phyloP scores from a whole-genome alignment of 2,113 vertebrate genomes.

The Rhabdornis inornatus region DNA sequence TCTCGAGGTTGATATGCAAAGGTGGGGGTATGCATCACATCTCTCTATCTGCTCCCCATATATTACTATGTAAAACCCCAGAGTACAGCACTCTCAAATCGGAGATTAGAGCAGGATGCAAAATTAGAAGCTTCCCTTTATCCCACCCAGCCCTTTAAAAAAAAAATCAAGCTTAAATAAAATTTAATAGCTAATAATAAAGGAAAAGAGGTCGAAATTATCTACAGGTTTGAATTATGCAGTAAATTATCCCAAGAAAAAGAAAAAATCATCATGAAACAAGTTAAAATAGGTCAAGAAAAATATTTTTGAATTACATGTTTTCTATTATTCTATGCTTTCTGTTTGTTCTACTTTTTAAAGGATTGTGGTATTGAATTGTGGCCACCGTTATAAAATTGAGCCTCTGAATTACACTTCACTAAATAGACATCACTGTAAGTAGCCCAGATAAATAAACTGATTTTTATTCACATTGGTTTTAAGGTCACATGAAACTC shows the following conservation, averaged over 20 bases:
- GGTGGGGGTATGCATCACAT: not conserved
- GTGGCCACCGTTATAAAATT: not conserved
- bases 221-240: not conserved
- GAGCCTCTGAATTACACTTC: not conserved
- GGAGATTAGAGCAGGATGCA: slow-evolving; percentile 1
- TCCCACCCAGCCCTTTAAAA: not conserved
- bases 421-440: not conserved
- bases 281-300: not conserved
- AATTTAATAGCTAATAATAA: slow-evolving; percentile 11
- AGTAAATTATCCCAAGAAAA: not conserved
- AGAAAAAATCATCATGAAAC: not conserved
- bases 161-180: not conserved
- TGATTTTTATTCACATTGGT: not conserved
- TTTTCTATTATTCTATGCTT: not conserved
- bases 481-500: not conserved
- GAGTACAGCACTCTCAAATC: not conserved
- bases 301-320: not conserved
- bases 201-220: slow-evolving; percentile 27
- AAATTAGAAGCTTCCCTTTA: slow-evolving; percentile 23
- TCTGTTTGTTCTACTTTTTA: not conserved
- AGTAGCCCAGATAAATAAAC: not conserved
- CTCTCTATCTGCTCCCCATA: not conserved
- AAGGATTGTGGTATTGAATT: not conserved
- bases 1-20: not conserved
- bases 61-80: not conserved